Percentiles rank a stretch among this genome's conserved stretches.
phyloP scores from a whole-genome alignment of 2,113 vertebrate species.

The Strix uralensis region DNA sequence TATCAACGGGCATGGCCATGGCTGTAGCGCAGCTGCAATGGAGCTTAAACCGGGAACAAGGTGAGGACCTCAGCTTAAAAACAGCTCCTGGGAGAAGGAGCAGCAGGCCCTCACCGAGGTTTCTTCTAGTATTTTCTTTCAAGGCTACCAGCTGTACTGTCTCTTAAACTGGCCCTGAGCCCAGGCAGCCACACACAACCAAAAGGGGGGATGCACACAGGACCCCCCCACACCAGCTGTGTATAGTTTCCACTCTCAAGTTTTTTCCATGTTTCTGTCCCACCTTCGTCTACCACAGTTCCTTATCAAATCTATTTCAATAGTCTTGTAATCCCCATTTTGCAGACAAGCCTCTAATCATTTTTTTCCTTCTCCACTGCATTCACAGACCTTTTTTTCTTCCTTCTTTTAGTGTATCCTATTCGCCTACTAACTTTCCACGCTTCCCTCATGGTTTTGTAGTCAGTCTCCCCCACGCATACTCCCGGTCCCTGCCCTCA shows the following conservation, averaged over 20 bases:
- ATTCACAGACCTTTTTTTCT: not conserved
- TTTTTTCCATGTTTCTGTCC: not conserved
- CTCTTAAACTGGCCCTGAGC: not conserved
- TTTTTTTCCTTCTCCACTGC: not conserved
- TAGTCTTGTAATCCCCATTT: not conserved
- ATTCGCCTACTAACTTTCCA: not conserved
- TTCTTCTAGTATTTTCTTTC: not conserved
- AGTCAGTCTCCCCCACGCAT: not conserved
- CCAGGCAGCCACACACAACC: not conserved
- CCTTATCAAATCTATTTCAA: not conserved
- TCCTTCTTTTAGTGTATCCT: not conserved
- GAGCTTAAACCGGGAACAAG: not conserved
- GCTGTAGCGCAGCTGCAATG: not conserved
- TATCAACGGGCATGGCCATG: not conserved
- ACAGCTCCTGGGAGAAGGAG: not conserved
- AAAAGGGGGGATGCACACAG: not conserved
- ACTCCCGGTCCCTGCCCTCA: not conserved
- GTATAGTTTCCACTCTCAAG: not conserved
- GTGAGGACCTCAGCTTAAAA: not conserved
- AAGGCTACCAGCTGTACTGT: not conserved
- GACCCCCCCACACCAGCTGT: fast-evolving
- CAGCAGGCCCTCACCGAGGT: not conserved
- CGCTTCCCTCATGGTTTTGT: not conserved
- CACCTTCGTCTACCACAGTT: not conserved
- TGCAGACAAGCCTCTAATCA: not conserved